Evolutionary conservation across 2,888 invertebrate genomes (phyloP), one percentile per base, ranked within the genome.

Genomic region (Myopa testacea): DNA sequence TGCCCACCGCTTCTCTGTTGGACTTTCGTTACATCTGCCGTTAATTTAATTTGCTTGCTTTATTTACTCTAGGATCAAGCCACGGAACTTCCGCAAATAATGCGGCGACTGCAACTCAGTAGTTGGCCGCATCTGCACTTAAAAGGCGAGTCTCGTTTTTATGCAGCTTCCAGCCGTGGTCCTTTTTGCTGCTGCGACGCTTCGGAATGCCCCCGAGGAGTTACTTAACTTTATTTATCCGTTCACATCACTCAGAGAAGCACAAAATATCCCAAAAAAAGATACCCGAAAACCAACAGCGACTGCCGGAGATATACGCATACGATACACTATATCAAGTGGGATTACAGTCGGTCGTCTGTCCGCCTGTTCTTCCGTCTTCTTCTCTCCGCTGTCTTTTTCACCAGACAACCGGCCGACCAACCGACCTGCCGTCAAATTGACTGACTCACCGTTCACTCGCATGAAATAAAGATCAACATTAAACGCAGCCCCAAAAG

Each of bases 121-220:
- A 63, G 63, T 63, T 37, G 37, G 45, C 45, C 45, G 37, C 63
- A 63, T 37, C 63, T 63, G 63, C 63, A 63, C 63, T 63, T 37
- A 63, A 63, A 63, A 63, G 63, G 37, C 63, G 37, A 34, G 16
- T 26, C 63, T 7, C 8, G 10, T 34, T 6, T 62, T 34, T 26
- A 62, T 37, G 14, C 63, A 63, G 63, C 63, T 34, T 14, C 34
- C 37, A 63, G 12, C 26, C 12, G 34, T 34, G 26, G 34, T 12
- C 26, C 63, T 37, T 62, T 62, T 26, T 6, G 26, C 10, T 62
- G 34, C 4, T 14, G 14, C 63, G 16, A 8, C 34, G 37, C 63
- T 10, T 37, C 14, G 10, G 34, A 34, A 26, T 16, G 37, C 34
- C 37, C 37, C 34, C 37, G 37, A 63, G 34, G 37, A 63, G 34